Conservation (phyloP, 2,797 vertebrate species). For the Cephalopachus bancanus region DNA sequence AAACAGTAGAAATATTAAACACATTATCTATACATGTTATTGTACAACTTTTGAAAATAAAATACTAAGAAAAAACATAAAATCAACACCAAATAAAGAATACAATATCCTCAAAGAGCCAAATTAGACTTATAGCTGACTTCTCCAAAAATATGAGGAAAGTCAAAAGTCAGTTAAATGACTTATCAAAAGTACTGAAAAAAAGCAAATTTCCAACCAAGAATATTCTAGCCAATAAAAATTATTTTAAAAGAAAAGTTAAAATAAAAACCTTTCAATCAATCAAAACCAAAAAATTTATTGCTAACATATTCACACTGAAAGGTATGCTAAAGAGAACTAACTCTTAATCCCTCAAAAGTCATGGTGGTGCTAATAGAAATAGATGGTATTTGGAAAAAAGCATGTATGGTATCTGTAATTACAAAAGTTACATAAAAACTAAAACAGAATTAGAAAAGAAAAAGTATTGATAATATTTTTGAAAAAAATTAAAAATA, state of each 20-base stretch:
- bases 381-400: background rate
- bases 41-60: background rate
- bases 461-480: background rate
- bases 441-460: background rate
- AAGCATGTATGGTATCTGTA: fast-evolving
- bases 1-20: background rate
- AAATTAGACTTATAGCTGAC: background rate
- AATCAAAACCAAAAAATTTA: constrained; percentile 4
- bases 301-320: background rate
- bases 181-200: background rate
- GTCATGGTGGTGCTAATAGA: too few relatives aligned
- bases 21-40: background rate
- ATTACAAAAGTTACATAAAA: background rate
- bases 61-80: constrained; percentile 7
- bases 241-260: background rate
- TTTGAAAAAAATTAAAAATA: background rate
- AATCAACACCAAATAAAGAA: background rate
- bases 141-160: background rate
- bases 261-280: background rate
- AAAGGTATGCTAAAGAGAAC: background rate
- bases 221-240: background rate
- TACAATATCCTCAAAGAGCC: background rate
- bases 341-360: background rate
- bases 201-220: background rate
- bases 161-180: background rate